phyloP scores from a whole-genome alignment of 1,140 invertebrate genomes.

The Arion vulgaris region DNA sequence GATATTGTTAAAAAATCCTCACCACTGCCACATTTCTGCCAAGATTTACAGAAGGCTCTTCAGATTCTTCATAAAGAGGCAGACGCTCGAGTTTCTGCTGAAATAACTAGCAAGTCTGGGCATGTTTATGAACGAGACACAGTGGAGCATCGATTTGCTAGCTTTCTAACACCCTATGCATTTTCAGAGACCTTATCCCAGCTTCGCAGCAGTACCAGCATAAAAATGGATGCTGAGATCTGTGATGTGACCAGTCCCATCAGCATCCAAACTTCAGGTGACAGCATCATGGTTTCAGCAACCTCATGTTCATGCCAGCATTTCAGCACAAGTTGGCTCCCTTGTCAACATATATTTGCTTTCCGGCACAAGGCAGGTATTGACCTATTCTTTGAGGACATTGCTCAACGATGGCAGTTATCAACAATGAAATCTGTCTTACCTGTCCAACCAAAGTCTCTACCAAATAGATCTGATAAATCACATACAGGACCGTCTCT shows the following conservation, averaged over 20 bases:
- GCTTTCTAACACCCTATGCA: constrained; percentile 25
- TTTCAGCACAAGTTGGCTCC: constrained; percentile 6
- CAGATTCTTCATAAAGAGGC: not conserved
- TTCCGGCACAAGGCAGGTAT: not conserved
- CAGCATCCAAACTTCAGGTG: not conserved
- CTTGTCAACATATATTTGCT: constrained; percentile 23
- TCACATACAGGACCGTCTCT: not conserved
- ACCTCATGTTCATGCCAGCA: constrained; percentile 16
- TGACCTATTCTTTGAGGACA: constrained; percentile 13
- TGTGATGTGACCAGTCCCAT: constrained; percentile 7
- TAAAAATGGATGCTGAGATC: constrained; percentile 9
- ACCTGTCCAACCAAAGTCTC: not conserved
- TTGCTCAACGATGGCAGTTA: constrained; percentile 15
- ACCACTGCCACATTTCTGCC: not conserved
- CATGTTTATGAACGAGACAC: not conserved
- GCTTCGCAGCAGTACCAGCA: not conserved
- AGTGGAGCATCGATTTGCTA: not conserved
- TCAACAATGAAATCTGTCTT: not conserved
- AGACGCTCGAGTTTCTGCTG: constrained; percentile 5
- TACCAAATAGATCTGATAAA: not conserved
- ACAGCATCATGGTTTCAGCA: constrained; percentile 3
- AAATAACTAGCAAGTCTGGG: not conserved
- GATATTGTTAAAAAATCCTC: constrained; percentile 6
- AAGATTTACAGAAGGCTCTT: constrained; percentile 7
- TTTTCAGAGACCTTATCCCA: not conserved